Conservation (phyloP, 2,888 invertebrate genomes). For the Apeira syringaria region DNA sequence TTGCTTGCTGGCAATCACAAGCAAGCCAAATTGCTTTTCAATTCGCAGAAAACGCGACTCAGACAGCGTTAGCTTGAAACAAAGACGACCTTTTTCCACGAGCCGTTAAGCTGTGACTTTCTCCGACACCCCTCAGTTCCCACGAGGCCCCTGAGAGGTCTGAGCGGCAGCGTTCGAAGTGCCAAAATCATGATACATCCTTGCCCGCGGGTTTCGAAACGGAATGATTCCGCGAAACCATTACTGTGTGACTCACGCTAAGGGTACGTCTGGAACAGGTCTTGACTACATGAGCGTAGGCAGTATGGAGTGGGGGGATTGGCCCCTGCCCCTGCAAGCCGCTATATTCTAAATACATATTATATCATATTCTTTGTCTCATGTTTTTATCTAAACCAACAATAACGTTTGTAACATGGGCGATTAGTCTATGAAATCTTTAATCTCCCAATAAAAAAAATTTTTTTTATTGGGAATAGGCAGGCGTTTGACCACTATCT, state of each 20-base stretch:
- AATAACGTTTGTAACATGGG: too few species aligned
- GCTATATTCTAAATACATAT: too few species aligned
- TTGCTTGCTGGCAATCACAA: background rate
- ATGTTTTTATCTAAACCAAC: too few species aligned
- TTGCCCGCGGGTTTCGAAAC: slow-evolving; percentile 59
- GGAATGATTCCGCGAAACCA: slow-evolving; percentile 58
- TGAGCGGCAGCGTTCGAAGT: slow-evolving; percentile 2
- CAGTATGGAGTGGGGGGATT: slow-evolving; percentile 6
- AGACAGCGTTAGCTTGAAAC: slow-evolving; percentile 15
- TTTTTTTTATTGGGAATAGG: too few species aligned
- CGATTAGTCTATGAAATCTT: too few species aligned
- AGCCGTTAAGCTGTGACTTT: slow-evolving; percentile 36
- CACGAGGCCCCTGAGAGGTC: slow-evolving; percentile 32
- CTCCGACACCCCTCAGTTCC: slow-evolving; percentile 39
- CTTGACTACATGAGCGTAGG: slow-evolving; percentile 33
- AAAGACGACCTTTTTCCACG: slow-evolving; percentile 27
- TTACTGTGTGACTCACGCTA: slow-evolving; percentile 58
- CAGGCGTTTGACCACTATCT: too few species aligned
- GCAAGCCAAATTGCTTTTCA: slow-evolving; percentile 2
- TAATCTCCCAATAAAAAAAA: too few species aligned
- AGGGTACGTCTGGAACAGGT: slow-evolving; percentile 60
- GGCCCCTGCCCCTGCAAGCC: slow-evolving; percentile 1
- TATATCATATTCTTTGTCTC: too few species aligned
- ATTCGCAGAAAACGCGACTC: slow-evolving; percentile 6
- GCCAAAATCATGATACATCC: slow-evolving; percentile 46